These are phyloP conservation scores for Selenia dentaria DNA, from an alignment of 2,888 invertebrate species.

Conservation along the genomic window DNA sequence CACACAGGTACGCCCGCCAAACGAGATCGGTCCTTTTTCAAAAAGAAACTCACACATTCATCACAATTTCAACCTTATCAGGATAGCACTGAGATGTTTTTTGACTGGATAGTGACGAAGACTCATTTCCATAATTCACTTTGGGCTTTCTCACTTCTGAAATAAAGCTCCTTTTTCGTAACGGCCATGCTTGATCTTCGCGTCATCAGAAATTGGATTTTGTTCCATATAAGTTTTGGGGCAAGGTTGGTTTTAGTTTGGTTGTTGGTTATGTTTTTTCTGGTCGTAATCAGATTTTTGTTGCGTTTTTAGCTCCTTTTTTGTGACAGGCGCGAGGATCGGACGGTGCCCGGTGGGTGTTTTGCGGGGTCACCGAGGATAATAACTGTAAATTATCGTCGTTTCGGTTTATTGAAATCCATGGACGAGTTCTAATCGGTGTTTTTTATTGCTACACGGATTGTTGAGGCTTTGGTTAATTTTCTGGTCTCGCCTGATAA, in stretches of 20 bases:
- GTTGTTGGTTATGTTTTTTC: constrained; percentile 53
- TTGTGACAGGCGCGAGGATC: constrained; percentile 71
- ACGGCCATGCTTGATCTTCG: constrained; percentile 29
- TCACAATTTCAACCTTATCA: constrained; percentile 48
- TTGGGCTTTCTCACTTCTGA: constrained; percentile 80
- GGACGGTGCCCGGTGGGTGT: constrained; percentile 70
- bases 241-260: constrained; percentile 50
- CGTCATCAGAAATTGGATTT: neutral
- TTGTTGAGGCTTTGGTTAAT: constrained; percentile 17
- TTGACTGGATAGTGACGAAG: constrained; percentile 34
- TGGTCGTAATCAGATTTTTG: constrained; percentile 76
- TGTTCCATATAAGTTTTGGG: constrained; percentile 1
- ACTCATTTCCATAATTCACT: constrained; percentile 77
- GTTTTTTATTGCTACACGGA: constrained; percentile 41
- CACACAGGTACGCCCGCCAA: constrained; percentile 82
- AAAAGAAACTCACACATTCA: constrained; percentile 47
- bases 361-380: constrained; percentile 82
- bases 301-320: constrained; percentile 70
- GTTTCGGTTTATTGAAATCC: constrained; percentile 79
- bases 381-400: constrained; percentile 84
- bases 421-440: constrained; percentile 71
- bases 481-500: constrained; percentile 6
- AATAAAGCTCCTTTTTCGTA: constrained; percentile 81
- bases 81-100: constrained; percentile 38
- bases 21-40: constrained; percentile 78